A percentile compares a stretch with the other conserved stretches of the same genome.
Evolutionary conservation across 2,113 vertebrate species (phyloP).

Genomic region (Cettia cetti): DNA sequence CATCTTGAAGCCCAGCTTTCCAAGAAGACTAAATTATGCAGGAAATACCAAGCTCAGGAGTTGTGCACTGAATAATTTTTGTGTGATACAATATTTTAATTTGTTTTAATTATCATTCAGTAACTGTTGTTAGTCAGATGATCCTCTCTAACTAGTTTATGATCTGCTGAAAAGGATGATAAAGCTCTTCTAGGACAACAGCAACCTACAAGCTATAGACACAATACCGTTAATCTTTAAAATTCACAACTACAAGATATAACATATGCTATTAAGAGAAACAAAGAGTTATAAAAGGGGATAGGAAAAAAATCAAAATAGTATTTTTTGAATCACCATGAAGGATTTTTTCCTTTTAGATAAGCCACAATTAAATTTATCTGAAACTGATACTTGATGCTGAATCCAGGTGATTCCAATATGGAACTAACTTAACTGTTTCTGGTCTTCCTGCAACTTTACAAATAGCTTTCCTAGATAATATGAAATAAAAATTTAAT

Average conservation of each 20-base stretch:
- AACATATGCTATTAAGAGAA: not conserved
- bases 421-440: not conserved
- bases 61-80: not conserved
- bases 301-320: not conserved
- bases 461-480: not conserved
- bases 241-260: not conserved
- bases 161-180: not conserved
- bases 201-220: not conserved
- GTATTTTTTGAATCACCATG: not conserved
- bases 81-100: not conserved
- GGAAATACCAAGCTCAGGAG: not conserved
- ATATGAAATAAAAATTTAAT: not conserved
- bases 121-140: not conserved
- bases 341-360: not conserved
- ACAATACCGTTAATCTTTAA: not conserved
- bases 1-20: not conserved
- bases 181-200: not conserved
- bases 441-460: not conserved
- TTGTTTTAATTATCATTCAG: not conserved
- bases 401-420: not conserved
- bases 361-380: accelerated
- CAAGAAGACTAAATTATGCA: conserved; percentile 9
- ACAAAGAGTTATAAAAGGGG: not conserved
- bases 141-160: not conserved
- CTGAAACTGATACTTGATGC: not conserved